Conservation (phyloP, 2,797 vertebrate species). For the Mastacembelus armatus region DNA sequence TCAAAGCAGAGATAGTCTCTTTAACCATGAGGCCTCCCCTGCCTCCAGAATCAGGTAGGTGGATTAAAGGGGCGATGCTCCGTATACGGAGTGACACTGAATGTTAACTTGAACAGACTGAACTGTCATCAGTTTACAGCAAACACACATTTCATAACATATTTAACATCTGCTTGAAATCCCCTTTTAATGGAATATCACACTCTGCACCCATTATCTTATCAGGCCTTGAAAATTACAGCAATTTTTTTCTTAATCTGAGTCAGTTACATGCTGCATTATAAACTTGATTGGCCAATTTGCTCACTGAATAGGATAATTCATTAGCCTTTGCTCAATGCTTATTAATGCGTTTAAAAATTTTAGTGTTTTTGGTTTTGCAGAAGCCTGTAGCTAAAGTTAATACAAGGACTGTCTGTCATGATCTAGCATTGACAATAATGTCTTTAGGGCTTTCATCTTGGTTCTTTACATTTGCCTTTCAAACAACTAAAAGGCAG, state of each 20-base stretch:
- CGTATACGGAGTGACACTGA: conserved; percentile 12
- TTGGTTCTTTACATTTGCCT: conserved; percentile 74
- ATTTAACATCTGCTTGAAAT: conserved; percentile 19
- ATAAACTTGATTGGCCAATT: conserved; percentile 22
- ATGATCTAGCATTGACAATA: conserved; percentile 55
- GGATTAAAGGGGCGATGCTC: conserved; percentile 19
- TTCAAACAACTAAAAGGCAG: conserved; percentile 62
- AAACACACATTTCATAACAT: conserved; percentile 18
- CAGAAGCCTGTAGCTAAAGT: conserved; percentile 28
- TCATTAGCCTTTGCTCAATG: conserved; percentile 14
- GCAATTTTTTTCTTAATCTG: conserved; percentile 3
- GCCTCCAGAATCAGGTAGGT: conserved; percentile 48
- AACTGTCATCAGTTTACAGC: conserved; percentile 15
- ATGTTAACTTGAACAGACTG: conserved; percentile 17
- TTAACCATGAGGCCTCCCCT: conserved; percentile 31
- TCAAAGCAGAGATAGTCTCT: conserved; percentile 59
- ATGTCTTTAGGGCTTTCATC: conserved; percentile 65
- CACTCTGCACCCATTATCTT: conserved; percentile 29
- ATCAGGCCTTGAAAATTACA: conserved; percentile 15
- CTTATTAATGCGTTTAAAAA: conserved; percentile 9
- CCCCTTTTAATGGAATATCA: conserved; percentile 21
- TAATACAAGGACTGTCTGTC: conserved; percentile 43
- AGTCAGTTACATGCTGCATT: conserved; percentile 20
- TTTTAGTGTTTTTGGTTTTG: background rate
- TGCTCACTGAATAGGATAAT: conserved; percentile 20